Evolutionary conservation across 1,140 invertebrate genomes (phyloP).

Genomic region (Cyrtorhinus lividipennis): DNA sequence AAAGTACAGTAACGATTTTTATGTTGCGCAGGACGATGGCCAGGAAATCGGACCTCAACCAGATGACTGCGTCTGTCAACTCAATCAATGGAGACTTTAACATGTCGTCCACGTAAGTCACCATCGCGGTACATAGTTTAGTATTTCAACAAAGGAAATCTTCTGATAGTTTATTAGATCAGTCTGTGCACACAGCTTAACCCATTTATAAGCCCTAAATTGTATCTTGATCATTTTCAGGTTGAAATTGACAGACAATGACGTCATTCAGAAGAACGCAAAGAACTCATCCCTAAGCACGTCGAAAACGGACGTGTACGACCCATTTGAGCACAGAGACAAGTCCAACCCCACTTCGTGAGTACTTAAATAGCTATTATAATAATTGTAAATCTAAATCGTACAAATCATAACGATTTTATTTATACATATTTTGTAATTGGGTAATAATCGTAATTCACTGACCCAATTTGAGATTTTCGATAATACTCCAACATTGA

Average conservation of each 20-base stretch:
- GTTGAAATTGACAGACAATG: slow-evolving; percentile 15
- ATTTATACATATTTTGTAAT: too few species aligned
- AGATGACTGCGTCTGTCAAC: slow-evolving; percentile 1
- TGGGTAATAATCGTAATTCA: too few species aligned
- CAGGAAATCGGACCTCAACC: neutral
- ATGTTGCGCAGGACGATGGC: neutral
- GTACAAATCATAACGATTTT: too few species aligned
- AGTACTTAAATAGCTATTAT: slow-evolving; percentile 1
- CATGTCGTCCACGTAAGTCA: neutral
- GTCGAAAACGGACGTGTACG: slow-evolving; percentile 15
- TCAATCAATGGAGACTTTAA: neutral
- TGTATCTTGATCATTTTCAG: neutral
- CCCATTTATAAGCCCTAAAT: neutral
- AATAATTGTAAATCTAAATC: neutral
- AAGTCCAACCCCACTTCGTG: slow-evolving; percentile 7
- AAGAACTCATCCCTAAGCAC: slow-evolving; percentile 7
- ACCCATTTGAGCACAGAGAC: slow-evolving; percentile 11
- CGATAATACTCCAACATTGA: too few species aligned
- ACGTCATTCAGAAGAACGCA: slow-evolving; percentile 10
- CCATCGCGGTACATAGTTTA: too few species aligned
- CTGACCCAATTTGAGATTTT: too few species aligned
- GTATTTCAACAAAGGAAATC: neutral
- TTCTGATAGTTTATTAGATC: neutral
- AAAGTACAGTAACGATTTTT: too few species aligned
- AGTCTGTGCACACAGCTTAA: neutral